These are phyloP conservation scores for Adelosebastes latens DNA, from an alignment of 2,797 vertebrate genomes.

Conservation along the genomic window DNA sequence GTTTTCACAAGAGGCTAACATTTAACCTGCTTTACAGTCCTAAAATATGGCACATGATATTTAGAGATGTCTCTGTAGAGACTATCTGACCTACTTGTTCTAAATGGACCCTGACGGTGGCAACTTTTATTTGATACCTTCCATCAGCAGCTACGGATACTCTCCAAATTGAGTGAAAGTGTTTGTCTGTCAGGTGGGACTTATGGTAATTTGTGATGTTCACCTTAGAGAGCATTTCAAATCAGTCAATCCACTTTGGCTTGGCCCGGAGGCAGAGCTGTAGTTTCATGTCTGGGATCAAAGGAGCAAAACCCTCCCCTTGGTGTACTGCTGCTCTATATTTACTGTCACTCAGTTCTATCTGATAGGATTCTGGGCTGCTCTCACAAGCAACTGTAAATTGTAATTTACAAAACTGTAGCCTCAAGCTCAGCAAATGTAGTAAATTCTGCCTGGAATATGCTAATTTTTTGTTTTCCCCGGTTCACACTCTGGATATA, in stretches of 20 bases:
- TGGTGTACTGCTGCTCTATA: background rate
- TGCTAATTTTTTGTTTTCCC: background rate
- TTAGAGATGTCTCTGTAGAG: conserved; percentile 30
- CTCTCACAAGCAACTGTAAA: conserved; percentile 7
- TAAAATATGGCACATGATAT: conserved; percentile 31
- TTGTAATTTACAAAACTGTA: background rate
- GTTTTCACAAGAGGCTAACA: conserved; percentile 8
- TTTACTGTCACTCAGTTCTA: conserved; percentile 16
- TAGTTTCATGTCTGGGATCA: conserved; percentile 36
- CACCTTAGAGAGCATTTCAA: conserved; percentile 32
- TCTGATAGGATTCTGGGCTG: background rate
- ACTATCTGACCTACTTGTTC: conserved; percentile 41
- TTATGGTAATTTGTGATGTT: conserved; percentile 44
- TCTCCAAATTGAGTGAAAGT: conserved; percentile 21
- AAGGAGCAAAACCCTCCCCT: conserved; percentile 36
- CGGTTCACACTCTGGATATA: background rate
- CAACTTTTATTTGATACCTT: conserved; percentile 32
- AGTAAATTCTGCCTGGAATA: background rate
- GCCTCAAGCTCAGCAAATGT: background rate
- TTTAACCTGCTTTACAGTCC: conserved; percentile 28
- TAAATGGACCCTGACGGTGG: conserved; percentile 40
- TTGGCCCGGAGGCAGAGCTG: conserved; percentile 31
- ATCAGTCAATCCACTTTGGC: conserved; percentile 33
- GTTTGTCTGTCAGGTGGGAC: conserved; percentile 42
- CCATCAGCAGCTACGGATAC: conserved; percentile 7